Base-by-base conservation (phyloP, 2,888 invertebrate species). In the Sturmia bella region DNA sequence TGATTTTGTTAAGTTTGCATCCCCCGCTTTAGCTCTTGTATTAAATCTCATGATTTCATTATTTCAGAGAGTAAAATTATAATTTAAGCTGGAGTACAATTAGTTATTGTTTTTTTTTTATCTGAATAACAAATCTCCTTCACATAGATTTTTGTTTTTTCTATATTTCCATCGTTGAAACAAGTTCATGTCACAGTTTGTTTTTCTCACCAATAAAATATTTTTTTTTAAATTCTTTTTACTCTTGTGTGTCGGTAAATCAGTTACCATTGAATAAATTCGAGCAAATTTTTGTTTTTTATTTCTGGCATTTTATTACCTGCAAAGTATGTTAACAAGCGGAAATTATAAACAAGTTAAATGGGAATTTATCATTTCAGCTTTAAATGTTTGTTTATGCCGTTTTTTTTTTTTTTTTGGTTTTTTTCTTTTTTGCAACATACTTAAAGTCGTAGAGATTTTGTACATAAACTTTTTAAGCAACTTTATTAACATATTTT, bases 281-380 rank as follows among this genome's bases (percentile, higher is more conserved):
- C 68, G 80, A 73, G 72, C 39, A 76, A 72, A 41, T 63, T 63
- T 17, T 21, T 37, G 15, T 5, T 48, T 64, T 45, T 48, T 64
- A n/a, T 56, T 45, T 57, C 27, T 21, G 27, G n/a, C 41, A 63
- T 27, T 63, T 41, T 61, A 61, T 61, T 52, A 19, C 27, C n/a
- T 5, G n/a, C 64, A 72, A 81, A 81, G 63, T 82, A 43, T 82
- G 77, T 74, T 77, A 82, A 77, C 77, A 77, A 82, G 81, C 81
- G 81, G 81, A 82, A 82, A 77, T 74, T 77, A 82, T 77, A 82
- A 81, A 81, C 78, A 72, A 72, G 57, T 52, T 72, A 54, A 59
- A 79, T 64, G 70, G 37, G 68, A 74, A 82, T 82, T 77, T 77
- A 77, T 82, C 69, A 77, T 74, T 77, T 68, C 2, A 70, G 24